These are phyloP conservation scores for Archips xylosteana DNA, from an alignment of 2,888 invertebrate genomes.

Conservation along the genomic window DNA sequence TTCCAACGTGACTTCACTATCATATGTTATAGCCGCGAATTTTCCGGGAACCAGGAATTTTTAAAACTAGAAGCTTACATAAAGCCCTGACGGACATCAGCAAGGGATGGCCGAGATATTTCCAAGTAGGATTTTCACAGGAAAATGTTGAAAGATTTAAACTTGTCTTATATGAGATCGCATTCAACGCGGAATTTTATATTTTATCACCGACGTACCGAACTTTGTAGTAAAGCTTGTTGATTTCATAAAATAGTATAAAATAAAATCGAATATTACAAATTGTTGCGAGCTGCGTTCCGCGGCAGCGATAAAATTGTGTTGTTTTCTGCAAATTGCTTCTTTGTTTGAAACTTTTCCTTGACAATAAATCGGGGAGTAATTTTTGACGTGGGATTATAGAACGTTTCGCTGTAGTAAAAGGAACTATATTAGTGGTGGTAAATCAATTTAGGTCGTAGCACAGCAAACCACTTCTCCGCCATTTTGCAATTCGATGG, in stretches of 20 bases:
- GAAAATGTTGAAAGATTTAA: slow-evolving; percentile 39
- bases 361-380: slow-evolving; percentile 32
- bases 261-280: slow-evolving; percentile 37
- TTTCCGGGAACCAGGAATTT: slow-evolving; percentile 29
- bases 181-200: slow-evolving; percentile 14
- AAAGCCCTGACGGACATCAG: slow-evolving; percentile 38
- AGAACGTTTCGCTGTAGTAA: slow-evolving; percentile 18
- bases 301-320: slow-evolving; percentile 34
- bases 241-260: slow-evolving; percentile 22
- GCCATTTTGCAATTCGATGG: slow-evolving; percentile 38
- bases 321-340: slow-evolving; percentile 39
- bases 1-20: slow-evolving; percentile 63
- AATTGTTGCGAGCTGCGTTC: slow-evolving; percentile 27
- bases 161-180: slow-evolving; percentile 16
- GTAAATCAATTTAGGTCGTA: slow-evolving; percentile 12
- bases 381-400: slow-evolving; percentile 26
- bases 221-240: slow-evolving; percentile 17
- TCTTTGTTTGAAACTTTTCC: slow-evolving; percentile 38
- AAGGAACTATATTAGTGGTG: slow-evolving; percentile 24
- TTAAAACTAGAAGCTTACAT: slow-evolving; percentile 35
- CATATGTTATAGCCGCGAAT: slow-evolving; percentile 37
- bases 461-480: slow-evolving; percentile 20
- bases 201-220: slow-evolving; percentile 16
- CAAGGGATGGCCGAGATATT: slow-evolving; percentile 22
- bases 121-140: slow-evolving; percentile 34